A percentile compares a stretch with the other conserved stretches of the same genome.
phyloP scores from a whole-genome alignment of 2,888 invertebrate species.

The Caradrina clavipalpis region DNA sequence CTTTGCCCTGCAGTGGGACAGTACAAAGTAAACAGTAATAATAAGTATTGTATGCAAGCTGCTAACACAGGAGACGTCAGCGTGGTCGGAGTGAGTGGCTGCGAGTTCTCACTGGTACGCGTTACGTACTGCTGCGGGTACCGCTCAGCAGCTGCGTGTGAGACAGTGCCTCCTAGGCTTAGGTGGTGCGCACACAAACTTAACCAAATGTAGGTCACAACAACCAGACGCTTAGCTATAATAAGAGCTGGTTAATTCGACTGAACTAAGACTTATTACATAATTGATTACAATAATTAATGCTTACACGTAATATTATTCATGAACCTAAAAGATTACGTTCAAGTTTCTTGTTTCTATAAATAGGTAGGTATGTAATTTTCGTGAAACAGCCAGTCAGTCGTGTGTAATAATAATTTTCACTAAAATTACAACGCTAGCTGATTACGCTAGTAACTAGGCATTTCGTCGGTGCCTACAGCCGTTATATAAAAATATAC shows the following conservation, averaged over 20 bases:
- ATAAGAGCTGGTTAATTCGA: neutral
- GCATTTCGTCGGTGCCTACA: constrained; percentile 2
- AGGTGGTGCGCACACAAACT: no score
- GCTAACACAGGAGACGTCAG: no score
- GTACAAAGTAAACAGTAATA: no score
- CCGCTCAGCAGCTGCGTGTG: no score
- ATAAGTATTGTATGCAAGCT: no score
- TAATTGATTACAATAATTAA: neutral
- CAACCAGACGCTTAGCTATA: no score
- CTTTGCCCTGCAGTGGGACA: no score
- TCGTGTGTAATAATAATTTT: constrained; percentile 13
- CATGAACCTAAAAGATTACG: constrained; percentile 12
- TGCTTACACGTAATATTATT: neutral
- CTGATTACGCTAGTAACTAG: constrained; percentile 10
- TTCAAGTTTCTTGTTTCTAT: constrained; percentile 6
- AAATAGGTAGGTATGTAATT: neutral
- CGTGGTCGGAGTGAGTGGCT: no score
- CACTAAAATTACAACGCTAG: neutral
- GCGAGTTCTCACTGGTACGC: no score
- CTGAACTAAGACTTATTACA: neutral
- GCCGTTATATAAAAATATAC: neutral
- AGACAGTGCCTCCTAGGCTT: no score
- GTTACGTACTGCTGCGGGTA: no score
- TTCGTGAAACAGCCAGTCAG: neutral
- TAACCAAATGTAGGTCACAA: no score